Base-by-base conservation (phyloP, 2,888 invertebrate species). In the Drosophila meridiana region DNA sequence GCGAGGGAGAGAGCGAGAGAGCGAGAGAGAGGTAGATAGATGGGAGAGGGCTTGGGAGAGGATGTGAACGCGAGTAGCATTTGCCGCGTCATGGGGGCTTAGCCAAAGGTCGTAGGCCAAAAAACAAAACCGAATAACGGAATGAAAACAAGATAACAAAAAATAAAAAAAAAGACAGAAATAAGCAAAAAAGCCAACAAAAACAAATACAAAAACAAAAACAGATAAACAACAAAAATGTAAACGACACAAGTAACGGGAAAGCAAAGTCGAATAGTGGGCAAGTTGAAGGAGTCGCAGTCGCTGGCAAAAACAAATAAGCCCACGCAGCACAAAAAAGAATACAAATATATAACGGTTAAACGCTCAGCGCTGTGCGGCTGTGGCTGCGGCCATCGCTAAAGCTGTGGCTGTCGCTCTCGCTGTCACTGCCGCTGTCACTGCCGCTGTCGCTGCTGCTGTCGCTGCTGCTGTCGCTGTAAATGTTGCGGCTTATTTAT, bases 101-200 rank as follows among this genome's bases (percentile, higher is more conserved):
- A 67, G 80, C 60, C 58, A 65, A 76, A 70, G 68, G 77, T 76
- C 77, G 78, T 60, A 76, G 70, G 75, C 75, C 78, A 77, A 77
- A 77, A 76, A 68, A 59, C 52, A 64, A 28, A 68, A 59, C 62
- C 45, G 47, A 80, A 45, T 50, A 78, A 61, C 59, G 53, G 42
- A 50, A 78, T 67, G 55, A 65, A 68, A 74, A 58, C 47, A 59
- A 75, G 52, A 73, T 47, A 53, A 61, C 47, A 26, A 45, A 26
- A 42, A 28, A 13, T 26, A 56, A 8, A n/a, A 28, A 13, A 32
- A 56, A 8, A n/a, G 28, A 34, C 45, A 58, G 28, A 43, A 47
- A 34, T 7, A 47, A 26, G 48, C 60, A 61, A 13, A 52, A 56
- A 30, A 32, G 26, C 20, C 20, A 34, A 60, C 28, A 52, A 57